Evolutionary conservation across 2,888 invertebrate species (phyloP).

Genomic region (Chironomus tentans): DNA sequence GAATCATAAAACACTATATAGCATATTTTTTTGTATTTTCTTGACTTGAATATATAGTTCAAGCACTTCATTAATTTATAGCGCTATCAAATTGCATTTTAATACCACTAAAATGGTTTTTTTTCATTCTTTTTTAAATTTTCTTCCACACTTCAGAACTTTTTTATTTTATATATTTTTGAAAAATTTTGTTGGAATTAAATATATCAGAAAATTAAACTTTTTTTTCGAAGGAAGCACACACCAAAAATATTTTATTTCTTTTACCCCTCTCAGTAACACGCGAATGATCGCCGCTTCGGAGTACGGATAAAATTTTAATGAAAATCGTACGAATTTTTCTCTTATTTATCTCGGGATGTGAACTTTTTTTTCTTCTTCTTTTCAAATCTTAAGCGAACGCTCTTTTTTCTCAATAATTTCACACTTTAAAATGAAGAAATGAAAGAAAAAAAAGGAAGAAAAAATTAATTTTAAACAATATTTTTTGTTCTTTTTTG

Average conservation of each 20-base stretch:
- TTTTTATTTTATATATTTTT: too few species aligned
- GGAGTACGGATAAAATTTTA: slow-evolving; percentile 12
- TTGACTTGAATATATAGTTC: not conserved
- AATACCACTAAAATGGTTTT: not conserved
- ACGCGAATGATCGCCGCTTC: slow-evolving; percentile 14
- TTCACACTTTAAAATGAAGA: slow-evolving; percentile 16
- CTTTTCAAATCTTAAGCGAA: not conserved
- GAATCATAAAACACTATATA: not conserved
- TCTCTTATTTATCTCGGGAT: slow-evolving; percentile 14
- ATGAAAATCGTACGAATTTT: slow-evolving; percentile 17
- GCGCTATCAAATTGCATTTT: not conserved
- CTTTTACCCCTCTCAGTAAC: not conserved
- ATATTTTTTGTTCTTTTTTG: slow-evolving; percentile 10
- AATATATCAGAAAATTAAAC: not conserved
- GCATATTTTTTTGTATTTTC: too few species aligned
- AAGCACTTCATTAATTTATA: not conserved
- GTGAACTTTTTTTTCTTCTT: slow-evolving; percentile 6
- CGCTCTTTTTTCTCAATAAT: slow-evolving; percentile 16
- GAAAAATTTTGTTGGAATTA: too few species aligned
- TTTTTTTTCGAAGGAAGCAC: not conserved
- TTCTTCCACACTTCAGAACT: not conserved
- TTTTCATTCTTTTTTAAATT: not conserved
- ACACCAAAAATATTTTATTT: not conserved
- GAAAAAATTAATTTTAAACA: slow-evolving; percentile 21
- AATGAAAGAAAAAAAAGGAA: slow-evolving; percentile 1